These are phyloP conservation scores for Phorcus lineatus DNA, from an alignment of 2,888 invertebrate genomes.

Conservation along the genomic window DNA sequence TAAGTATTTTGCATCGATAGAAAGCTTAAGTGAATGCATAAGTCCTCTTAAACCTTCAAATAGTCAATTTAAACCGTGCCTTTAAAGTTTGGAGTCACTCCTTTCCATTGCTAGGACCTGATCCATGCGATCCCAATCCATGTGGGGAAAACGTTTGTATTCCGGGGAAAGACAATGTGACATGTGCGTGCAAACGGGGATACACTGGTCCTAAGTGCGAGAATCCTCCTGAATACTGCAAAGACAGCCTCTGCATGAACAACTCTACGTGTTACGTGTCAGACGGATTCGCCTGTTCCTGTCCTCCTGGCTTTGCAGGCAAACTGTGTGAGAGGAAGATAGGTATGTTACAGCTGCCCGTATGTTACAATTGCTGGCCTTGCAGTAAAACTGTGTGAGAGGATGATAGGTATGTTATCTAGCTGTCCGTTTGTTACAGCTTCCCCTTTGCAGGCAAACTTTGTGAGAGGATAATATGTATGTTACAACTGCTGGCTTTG, in stretches of 20 bases:
- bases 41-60: too few relatives aligned
- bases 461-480: not conserved
- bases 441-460: not conserved
- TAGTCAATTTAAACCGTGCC: too few relatives aligned
- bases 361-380: not conserved
- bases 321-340: not conserved
- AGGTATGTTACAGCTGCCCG: too few relatives aligned
- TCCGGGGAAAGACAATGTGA: not conserved
- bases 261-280: not conserved
- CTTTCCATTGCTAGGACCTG: not conserved
- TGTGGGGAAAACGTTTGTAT: not conserved
- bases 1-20: too few relatives aligned
- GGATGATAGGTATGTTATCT: too few relatives aligned
- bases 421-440: too few relatives aligned
- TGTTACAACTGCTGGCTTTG: not conserved
- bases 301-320: not conserved
- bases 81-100: too few relatives aligned
- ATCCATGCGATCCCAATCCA: not conserved
- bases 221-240: not conserved
- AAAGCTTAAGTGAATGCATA: too few relatives aligned
- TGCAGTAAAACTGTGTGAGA: too few relatives aligned
- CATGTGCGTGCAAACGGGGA: not conserved
- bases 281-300: not conserved
- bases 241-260: not conserved
- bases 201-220: slow-evolving; percentile 5